Evolutionary conservation across 2,797 vertebrate species (phyloP).

Genomic region (Enteromius argenteus): DNA sequence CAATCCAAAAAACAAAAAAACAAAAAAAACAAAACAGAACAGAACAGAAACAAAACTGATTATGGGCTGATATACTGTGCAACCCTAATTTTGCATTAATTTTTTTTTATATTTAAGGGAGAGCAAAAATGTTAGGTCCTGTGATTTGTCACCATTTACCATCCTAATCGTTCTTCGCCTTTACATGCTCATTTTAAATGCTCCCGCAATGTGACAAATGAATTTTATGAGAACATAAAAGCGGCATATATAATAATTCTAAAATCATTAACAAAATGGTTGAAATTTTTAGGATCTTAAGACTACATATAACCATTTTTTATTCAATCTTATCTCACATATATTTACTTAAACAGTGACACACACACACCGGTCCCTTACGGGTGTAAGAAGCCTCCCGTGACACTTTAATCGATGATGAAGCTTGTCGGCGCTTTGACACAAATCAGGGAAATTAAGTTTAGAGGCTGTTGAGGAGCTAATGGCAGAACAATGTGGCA

Average conservation of each 20-base stretch:
- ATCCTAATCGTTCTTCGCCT: neutral
- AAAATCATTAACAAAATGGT: neutral
- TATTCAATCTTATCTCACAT: neutral
- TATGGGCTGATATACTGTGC: too few species aligned
- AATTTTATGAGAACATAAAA: neutral
- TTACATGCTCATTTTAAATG: neutral
- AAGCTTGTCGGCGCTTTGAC: conserved; percentile 54
- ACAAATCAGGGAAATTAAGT: conserved; percentile 68
- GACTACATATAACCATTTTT: neutral
- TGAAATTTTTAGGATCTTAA: neutral
- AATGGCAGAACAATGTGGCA: conserved; percentile 62
- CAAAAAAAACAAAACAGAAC: too few species aligned
- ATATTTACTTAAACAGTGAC: conserved; percentile 29
- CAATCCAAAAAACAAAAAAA: too few species aligned
- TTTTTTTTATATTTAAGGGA: neutral
- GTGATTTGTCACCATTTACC: neutral
- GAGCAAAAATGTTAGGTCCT: neutral
- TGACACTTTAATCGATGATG: conserved; percentile 59
- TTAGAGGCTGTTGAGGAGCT: conserved; percentile 64
- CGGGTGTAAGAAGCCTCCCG: conserved; percentile 24
- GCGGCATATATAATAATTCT: neutral
- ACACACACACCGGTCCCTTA: conserved; percentile 2
- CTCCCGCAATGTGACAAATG: neutral
- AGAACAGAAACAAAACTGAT: too few species aligned
- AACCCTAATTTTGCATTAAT: neutral